Evolutionary conservation across 2,113 vertebrate genomes (phyloP), one percentile per base, ranked within the genome.

Genomic region (Eubucco bourcierii): DNA sequence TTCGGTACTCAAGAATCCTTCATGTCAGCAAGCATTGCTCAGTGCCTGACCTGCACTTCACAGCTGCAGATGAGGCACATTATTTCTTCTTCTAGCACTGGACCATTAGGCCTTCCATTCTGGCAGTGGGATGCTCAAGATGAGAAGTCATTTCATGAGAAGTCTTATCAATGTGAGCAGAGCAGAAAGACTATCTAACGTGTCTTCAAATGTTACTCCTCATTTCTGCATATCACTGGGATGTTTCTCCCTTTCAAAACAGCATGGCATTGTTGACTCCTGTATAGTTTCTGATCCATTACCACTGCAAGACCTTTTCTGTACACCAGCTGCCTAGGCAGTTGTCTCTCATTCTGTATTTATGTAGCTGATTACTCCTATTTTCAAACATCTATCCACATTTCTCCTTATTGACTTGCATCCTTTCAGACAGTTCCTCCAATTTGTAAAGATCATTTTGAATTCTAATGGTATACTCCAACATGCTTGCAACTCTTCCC

Each of bases 391-490:
- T 95, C 93, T 84, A 95, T 84, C 93, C 80, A 64, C 85, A 90
- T 94, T 95, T 95, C 87, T 93, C 76, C 93, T 95, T 90, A 96
- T 78, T 95, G 95, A 95, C 90, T 91, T 85, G 85, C 70, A 91
- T 90, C 73, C 90, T 95, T 90, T 95, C 92, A 93, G 92, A 95
- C 76, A 86, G 73, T 86, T 95, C 88, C 4, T 24, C 80, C 94
- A 94, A 95, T 96, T 84, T 95, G 93, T 94, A 88, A 90, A 90
- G 88, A 94, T 88, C 27, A 95, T 94, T 95, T 84, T 67, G 90
- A 95, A 96, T 96, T 95, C 95, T 95, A 96, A 94, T 83, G 77
- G 92, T 95, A 92, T 96, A 88, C 85, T 95, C 93, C 92, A 95
- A 95, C 95, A 95, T 80, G 85, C 88, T 81, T 95, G 95, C 92